These are phyloP conservation scores for Thalassarche chlororhynchos DNA, from an alignment of 2,113 vertebrate species.

Conservation along the genomic window DNA sequence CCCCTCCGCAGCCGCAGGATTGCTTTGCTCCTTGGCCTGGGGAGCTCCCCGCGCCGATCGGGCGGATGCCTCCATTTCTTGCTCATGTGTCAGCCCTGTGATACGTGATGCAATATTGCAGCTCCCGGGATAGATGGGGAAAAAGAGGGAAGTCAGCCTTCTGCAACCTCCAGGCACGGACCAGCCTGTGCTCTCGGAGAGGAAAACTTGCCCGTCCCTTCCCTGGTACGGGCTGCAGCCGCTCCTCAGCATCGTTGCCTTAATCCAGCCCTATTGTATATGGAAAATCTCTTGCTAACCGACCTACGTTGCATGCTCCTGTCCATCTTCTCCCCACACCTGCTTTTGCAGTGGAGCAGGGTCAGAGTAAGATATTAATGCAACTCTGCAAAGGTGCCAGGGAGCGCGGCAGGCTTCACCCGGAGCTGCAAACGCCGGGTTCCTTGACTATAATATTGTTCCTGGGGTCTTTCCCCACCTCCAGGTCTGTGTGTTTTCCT, in stretches of 20 bases:
- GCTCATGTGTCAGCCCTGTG: not conserved
- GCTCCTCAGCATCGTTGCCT: not conserved
- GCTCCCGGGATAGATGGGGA: not conserved
- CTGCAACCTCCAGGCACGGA: accelerated
- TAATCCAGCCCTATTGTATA: not conserved
- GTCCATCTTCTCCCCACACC: not conserved
- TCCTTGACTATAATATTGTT: not conserved
- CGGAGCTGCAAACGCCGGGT: accelerated
- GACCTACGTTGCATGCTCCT: not conserved
- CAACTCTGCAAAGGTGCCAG: not conserved
- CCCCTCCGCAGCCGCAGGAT: not conserved
- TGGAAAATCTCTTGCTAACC: not conserved
- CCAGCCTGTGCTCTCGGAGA: accelerated
- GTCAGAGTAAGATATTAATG: not conserved
- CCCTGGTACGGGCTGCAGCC: not conserved
- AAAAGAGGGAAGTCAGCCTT: not conserved
- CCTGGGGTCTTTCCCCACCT: not conserved
- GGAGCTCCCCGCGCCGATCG: not conserved
- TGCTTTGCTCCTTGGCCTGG: not conserved
- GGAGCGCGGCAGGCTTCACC: not conserved
- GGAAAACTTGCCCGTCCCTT: not conserved
- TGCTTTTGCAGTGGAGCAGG: not conserved
- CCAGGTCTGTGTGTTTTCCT: not conserved
- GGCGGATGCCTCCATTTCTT: not conserved
- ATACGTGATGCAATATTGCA: not conserved